Percentiles rank a stretch among this genome's conserved stretches.
phyloP scores from a whole-genome alignment of 30 jellyfish, hydroid and myxozoan genomes.

The Pelagia noctiluca region DNA sequence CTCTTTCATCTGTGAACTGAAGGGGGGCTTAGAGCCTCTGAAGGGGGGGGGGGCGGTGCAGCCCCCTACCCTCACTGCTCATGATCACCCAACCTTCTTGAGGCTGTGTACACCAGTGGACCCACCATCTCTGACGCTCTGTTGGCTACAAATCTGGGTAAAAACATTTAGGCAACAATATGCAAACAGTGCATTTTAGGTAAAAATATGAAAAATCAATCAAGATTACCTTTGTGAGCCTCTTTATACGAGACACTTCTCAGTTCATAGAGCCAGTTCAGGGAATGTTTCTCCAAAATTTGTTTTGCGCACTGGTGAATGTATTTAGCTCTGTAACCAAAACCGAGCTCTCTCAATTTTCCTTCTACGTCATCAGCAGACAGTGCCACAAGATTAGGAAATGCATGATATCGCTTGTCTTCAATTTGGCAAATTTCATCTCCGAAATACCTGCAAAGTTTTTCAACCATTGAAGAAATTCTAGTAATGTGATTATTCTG shows the following conservation, averaged over 20 bases:
- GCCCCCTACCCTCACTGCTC: too few relatives aligned
- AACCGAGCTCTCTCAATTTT: slow-evolving; percentile 79
- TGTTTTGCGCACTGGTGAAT: slow-evolving; percentile 80
- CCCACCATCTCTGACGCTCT: neutral
- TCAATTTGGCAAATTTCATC: slow-evolving; percentile 23
- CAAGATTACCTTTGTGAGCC: slow-evolving; percentile 78
- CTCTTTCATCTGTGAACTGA: too few relatives aligned
- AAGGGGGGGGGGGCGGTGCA: too few relatives aligned
- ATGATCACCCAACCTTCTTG: too few relatives aligned
- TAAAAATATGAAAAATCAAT: too few relatives aligned
- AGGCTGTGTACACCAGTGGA: too few relatives aligned
- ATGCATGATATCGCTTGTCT: slow-evolving; percentile 57
- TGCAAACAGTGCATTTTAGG: too few relatives aligned
- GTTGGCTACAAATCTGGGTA: too few relatives aligned
- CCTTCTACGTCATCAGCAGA: slow-evolving; percentile 76
- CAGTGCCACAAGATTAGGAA: slow-evolving; percentile 76
- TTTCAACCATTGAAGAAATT: slow-evolving; percentile 82
- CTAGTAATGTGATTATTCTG: slow-evolving; percentile 89
- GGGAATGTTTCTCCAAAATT: slow-evolving; percentile 32
- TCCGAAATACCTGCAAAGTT: slow-evolving; percentile 76
- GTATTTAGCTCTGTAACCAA: slow-evolving; percentile 96
- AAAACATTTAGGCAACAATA: too few relatives aligned
- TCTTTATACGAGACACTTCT: slow-evolving; percentile 76
- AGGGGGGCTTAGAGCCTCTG: too few relatives aligned
- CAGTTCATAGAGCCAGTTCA: slow-evolving; percentile 64